phyloP scores from a whole-genome alignment of 2,797 vertebrate species.

The Spea hammondii region DNA sequence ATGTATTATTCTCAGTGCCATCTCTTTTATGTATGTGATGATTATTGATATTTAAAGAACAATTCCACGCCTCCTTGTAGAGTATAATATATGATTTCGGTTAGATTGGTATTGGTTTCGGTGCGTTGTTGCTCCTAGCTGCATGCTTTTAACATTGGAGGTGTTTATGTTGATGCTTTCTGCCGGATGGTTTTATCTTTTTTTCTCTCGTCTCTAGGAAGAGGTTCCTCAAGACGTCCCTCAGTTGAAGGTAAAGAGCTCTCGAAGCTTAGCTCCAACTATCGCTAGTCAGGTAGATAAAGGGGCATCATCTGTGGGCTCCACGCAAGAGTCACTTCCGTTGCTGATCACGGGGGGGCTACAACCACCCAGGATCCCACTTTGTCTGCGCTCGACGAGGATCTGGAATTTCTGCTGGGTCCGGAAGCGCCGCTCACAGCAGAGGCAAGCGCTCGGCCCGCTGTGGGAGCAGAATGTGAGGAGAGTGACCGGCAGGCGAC shows the following conservation, averaged over 20 bases:
- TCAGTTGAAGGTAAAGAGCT: not conserved
- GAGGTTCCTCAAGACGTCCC: slow-evolving; percentile 45
- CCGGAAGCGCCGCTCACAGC: slow-evolving; percentile 69
- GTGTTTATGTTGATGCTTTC: too few species aligned
- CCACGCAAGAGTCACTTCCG: not conserved
- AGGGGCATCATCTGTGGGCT: not conserved
- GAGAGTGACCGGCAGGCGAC: slow-evolving; percentile 42
- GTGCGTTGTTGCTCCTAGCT: too few species aligned
- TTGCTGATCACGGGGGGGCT: not conserved
- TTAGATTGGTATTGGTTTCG: too few species aligned
- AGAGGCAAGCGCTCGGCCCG: slow-evolving; percentile 22
- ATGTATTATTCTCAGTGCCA: too few species aligned
- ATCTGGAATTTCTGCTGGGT: slow-evolving; percentile 82
- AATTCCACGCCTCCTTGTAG: too few species aligned
- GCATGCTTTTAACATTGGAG: too few species aligned
- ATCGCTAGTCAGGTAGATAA: not conserved
- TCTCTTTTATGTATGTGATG: too few species aligned
- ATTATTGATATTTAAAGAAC: too few species aligned
- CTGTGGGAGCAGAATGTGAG: slow-evolving; percentile 26
- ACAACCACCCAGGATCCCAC: not conserved
- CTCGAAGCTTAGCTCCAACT: not conserved
- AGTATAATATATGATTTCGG: too few species aligned
- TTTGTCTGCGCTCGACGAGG: slow-evolving; percentile 68
- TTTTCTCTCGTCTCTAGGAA: not conserved
- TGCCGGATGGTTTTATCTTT: too few species aligned